These are phyloP conservation scores for Gonocerus acuteangulatus DNA, from an alignment of 2,888 invertebrate species.

Conservation along the genomic window DNA sequence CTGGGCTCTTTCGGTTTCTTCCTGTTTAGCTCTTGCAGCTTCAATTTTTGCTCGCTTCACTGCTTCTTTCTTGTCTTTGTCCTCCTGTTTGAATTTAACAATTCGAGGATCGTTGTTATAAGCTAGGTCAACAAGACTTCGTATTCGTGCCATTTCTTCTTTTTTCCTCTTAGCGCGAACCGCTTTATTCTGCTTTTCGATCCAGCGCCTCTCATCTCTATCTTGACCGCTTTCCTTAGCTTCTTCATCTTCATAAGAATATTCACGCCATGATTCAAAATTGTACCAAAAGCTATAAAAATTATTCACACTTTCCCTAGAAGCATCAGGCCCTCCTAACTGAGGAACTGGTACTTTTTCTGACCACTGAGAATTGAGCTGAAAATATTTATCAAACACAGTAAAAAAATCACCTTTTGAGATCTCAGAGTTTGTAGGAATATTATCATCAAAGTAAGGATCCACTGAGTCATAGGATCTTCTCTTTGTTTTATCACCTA, in stretches of 20 bases:
- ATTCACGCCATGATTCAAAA: slow-evolving; percentile 98
- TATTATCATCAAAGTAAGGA: slow-evolving; percentile 80
- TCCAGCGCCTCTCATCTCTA: slow-evolving; percentile 54
- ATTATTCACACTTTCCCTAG: slow-evolving; percentile 75
- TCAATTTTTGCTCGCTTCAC: slow-evolving; percentile 77
- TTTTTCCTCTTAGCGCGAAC: slow-evolving; percentile 89
- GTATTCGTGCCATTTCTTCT: slow-evolving; percentile 89
- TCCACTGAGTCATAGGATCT: slow-evolving; percentile 95
- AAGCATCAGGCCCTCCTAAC: slow-evolving; percentile 67
- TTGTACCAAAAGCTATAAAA: slow-evolving; percentile 99
- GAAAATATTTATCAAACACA: slow-evolving; percentile 44
- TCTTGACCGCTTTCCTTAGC: slow-evolving; percentile 97
- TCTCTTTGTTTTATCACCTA: slow-evolving; percentile 71
- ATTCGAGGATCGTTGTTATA: slow-evolving; percentile 92
- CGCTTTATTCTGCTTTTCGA: slow-evolving; percentile 95
- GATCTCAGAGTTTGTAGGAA: slow-evolving; percentile 65
- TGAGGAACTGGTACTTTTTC: slow-evolving; percentile 76
- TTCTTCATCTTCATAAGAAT: slow-evolving; percentile 96
- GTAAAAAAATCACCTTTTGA: slow-evolving; percentile 48
- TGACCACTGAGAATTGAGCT: slow-evolving; percentile 83
- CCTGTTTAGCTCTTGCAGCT: slow-evolving; percentile 70
- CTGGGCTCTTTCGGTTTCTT: slow-evolving; percentile 64
- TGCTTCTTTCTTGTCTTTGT: slow-evolving; percentile 81
- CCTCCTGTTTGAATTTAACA: slow-evolving; percentile 83
- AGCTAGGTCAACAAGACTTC: slow-evolving; percentile 85